Evolutionary conservation across 1,140 invertebrate species (phyloP), one percentile per base, ranked within the genome.

Genomic region (Drosophila subpulchrella): DNA sequence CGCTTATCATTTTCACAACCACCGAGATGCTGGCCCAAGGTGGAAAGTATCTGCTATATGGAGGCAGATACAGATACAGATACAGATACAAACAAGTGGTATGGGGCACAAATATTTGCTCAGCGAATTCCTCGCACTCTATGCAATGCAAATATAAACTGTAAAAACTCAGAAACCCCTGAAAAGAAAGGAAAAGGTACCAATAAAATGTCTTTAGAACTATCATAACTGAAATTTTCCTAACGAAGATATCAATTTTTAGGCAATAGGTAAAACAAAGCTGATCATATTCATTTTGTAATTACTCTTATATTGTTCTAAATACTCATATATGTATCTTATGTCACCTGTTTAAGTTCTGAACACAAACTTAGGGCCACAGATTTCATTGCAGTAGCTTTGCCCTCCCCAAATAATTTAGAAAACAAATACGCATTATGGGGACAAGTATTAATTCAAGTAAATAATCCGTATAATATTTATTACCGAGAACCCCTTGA

Each of bases 121-220:
- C 50, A 71, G 83, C 84, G 78, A 78, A 88, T 88, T 89, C 83
- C 84, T 71, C 76, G 67, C 76, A 79, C 75, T 88, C 79, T 78
- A 27, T 75, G 48, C 34, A 53, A 54, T 54, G 59, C 50, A 72
- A 77, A 72, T 78, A 60, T 6, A 20, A 78, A 73, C 50, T 73
- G 66, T 55, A 78, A 77, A 36, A 55, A 34, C 30, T 34, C 6
- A 36, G 30, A 55, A 68, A 62, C 36, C 62, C 70, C 76, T 68
- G 51, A 62, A 76, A 75, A 20, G 1, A n/a, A 6, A 36, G 6
- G 39, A 32, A 15, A 48, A 48, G 36, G 15, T 24, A 36, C 7
- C 7, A 6, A 34, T 6, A 13, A 8, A 59, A 36, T 38, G 11
- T 38, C 17, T 24, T 24, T 6, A 24, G 6, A 20, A 30, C 10